Conservation (phyloP, 1,140 invertebrate species). For the Lordiphosa mommai region DNA sequence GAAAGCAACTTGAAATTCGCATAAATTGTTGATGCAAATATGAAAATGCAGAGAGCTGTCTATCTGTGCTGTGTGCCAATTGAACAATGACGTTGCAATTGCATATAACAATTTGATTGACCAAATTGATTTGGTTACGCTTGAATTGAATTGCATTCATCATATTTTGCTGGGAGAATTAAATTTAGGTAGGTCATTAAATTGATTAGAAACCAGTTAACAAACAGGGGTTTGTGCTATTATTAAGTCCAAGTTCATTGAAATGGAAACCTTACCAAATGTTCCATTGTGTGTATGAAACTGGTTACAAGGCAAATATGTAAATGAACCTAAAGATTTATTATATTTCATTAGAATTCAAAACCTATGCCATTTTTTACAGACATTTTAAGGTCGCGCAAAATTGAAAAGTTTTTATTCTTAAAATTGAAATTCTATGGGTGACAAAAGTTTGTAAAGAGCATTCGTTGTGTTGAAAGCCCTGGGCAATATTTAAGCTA, state of each 20-base stretch:
- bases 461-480: no score
- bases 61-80: background rate
- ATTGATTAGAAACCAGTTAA: background rate
- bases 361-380: conserved; percentile 7
- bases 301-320: conserved; percentile 25
- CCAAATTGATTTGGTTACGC: conserved; percentile 8
- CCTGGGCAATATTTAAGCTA: no score
- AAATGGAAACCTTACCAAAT: background rate
- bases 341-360: conserved; percentile 30
- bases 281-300: conserved; percentile 23
- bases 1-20: background rate
- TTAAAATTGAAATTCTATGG: no score
- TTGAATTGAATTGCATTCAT: conserved; percentile 6
- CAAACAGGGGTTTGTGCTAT: background rate
- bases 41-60: background rate
- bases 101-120: conserved; percentile 5
- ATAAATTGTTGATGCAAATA: conserved; percentile 8
- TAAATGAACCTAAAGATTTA: conserved; percentile 30
- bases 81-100: conserved; percentile 1
- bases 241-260: background rate
- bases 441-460: no score
- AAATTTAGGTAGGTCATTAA: background rate
- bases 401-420: no score
- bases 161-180: background rate
- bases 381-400: background rate